A percentile compares a stretch with the other conserved stretches of the same genome.
phyloP scores from a whole-genome alignment of 2,113 vertebrate genomes.

The Gadus chalcogrammus region DNA sequence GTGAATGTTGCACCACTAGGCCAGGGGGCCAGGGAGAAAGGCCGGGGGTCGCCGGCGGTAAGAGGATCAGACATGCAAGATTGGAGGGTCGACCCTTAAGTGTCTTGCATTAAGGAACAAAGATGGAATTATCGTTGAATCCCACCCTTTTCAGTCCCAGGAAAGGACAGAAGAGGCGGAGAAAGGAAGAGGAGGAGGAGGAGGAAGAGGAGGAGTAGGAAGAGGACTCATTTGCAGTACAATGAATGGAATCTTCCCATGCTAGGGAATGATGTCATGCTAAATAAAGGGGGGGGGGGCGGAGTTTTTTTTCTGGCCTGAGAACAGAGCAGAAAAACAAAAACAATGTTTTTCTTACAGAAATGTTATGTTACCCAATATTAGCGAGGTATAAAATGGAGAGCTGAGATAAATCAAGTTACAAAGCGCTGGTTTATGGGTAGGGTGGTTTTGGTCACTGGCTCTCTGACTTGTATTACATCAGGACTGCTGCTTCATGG shows the following conservation, averaged over 20 bases:
- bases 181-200: conserved; percentile 32
- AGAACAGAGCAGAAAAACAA: no score
- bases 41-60: conserved; percentile 37
- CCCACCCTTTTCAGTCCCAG: conserved; percentile 38
- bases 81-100: conserved; percentile 58
- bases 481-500: no score
- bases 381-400: no score
- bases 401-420: no score
- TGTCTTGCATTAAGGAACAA: conserved; percentile 62
- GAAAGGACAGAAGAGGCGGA: conserved; percentile 21
- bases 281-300: no score
- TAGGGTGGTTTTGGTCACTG: no score
- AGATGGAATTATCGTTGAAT: conserved; percentile 66
- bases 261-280: conserved; percentile 20
- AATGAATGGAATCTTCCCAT: conserved; percentile 36
- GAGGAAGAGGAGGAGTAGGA: conserved; percentile 36
- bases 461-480: no score
- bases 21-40: conserved; percentile 44
- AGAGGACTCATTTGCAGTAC: conserved; percentile 36
- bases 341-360: no score
- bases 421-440: no score
- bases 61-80: conserved; percentile 74
- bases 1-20: not conserved
- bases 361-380: no score
- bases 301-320: no score